Conservation (phyloP, 2,888 invertebrate species). For the Octodonta nipae region DNA sequence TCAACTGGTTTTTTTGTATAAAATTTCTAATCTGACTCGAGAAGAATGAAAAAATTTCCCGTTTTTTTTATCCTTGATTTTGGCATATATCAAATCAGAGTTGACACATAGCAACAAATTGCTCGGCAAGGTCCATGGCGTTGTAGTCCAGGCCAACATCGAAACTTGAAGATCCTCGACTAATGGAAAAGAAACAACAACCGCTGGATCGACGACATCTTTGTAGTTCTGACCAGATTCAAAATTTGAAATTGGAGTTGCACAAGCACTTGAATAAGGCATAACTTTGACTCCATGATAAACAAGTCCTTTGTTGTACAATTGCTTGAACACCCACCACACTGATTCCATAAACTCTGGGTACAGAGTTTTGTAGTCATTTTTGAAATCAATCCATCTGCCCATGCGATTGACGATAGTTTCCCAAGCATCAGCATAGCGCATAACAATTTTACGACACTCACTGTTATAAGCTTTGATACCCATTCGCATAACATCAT, state of each 20-base stretch:
- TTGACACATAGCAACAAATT: constrained; percentile 91
- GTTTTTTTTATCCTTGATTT: constrained; percentile 52
- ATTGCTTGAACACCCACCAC: constrained; percentile 97
- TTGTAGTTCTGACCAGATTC: constrained; percentile 98
- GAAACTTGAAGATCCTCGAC: constrained; percentile 45
- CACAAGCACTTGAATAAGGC: constrained; percentile 96
- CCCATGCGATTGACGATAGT: constrained; percentile 76
- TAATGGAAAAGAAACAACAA: constrained; percentile 79
- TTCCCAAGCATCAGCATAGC: constrained; percentile 89
- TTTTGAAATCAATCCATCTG: constrained; percentile 97
- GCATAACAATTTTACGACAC: constrained; percentile 92
- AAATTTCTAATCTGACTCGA: no score
- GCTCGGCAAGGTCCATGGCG: constrained; percentile 98
- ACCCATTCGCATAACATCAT: constrained; percentile 93
- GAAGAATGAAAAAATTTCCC: no score
- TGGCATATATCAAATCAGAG: constrained; percentile 65
- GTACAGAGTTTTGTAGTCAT: constrained; percentile 97
- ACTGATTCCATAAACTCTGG: constrained; percentile 98
- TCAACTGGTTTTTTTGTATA: constrained; percentile 70
- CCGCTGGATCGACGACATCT: constrained; percentile 90
- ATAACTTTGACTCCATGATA: constrained; percentile 99
- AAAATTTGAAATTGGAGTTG: constrained; percentile 94
- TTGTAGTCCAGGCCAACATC: constrained; percentile 93
- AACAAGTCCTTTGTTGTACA: constrained; percentile 87
- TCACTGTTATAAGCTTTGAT: constrained; percentile 90